Evolutionary conservation across 2,797 vertebrate species (phyloP).

Genomic region (Manis crassicaudata): DNA sequence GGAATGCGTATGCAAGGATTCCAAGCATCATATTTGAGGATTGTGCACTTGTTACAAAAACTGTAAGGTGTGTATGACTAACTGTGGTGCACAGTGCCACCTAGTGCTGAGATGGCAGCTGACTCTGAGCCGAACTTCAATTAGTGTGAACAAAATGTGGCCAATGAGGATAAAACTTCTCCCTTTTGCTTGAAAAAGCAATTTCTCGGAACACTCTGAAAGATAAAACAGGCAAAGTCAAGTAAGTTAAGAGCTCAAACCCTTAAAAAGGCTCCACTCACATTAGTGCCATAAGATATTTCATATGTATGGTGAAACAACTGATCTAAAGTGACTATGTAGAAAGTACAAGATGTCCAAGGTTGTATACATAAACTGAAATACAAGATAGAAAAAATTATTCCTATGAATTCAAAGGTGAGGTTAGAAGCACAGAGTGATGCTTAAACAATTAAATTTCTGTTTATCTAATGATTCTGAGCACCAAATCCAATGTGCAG

Average conservation of each 20-base stretch:
- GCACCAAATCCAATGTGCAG: neutral
- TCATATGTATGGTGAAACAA: neutral
- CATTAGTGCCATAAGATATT: neutral
- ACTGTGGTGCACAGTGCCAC: slow-evolving; percentile 65
- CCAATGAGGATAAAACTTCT: neutral
- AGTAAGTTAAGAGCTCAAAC: neutral
- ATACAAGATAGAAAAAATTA: slow-evolving; percentile 17
- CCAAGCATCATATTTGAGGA: neutral
- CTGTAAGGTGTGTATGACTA: neutral
- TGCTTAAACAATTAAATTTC: slow-evolving; percentile 19
- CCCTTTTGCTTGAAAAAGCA: slow-evolving; percentile 30
- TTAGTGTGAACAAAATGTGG: neutral
- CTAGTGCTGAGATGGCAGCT: slow-evolving; percentile 65
- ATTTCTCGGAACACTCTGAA: slow-evolving; percentile 23
- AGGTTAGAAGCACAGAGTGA: neutral
- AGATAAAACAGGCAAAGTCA: slow-evolving; percentile 19
- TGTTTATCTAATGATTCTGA: neutral
- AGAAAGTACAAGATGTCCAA: slow-evolving; percentile 12
- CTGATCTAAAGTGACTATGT: slow-evolving; percentile 14
- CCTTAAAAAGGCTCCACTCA: neutral
- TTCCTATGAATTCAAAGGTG: neutral
- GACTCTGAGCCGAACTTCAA: slow-evolving; percentile 32
- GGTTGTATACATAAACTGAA: neutral
- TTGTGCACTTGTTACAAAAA: neutral
- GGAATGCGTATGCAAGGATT: neutral